These are phyloP conservation scores for Quadriops clusia DNA, from an alignment of 2,888 invertebrate genomes.

Conservation along the genomic window DNA sequence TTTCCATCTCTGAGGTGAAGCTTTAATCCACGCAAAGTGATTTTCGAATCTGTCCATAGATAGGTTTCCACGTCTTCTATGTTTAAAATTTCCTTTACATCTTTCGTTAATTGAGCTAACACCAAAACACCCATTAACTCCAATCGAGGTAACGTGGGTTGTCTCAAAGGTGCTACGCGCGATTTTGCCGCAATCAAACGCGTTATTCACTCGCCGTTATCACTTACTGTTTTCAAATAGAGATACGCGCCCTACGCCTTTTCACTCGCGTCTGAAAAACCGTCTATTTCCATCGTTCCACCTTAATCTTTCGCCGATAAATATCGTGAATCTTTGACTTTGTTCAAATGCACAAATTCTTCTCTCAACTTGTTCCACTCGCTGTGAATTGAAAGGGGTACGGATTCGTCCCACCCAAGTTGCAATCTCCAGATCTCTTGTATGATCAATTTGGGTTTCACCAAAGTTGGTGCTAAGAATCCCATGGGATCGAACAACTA, in stretches of 20 bases:
- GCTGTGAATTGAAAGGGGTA: conserved; percentile 1
- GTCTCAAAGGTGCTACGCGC: conserved; percentile 16
- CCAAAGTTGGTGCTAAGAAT: conserved; percentile 1
- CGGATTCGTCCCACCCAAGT: conserved; percentile 5
- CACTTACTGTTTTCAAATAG: conserved; percentile 11
- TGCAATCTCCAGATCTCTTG: conserved; percentile 6
- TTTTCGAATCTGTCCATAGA: conserved; percentile 20
- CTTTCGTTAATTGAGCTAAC: conserved; percentile 14
- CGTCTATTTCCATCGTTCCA: conserved; percentile 11
- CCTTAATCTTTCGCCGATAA: conserved; percentile 2
- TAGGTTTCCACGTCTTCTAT: conserved; percentile 11
- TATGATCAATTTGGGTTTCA: conserved; percentile 5
- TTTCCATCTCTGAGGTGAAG: conserved; percentile 16
- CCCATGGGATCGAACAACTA: conserved; percentile 8
- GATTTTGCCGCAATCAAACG: conserved; percentile 9
- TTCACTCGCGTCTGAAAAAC: conserved; percentile 15
- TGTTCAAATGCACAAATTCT: conserved; percentile 7
- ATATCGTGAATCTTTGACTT: conserved; percentile 10
- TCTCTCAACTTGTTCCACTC: not conserved
- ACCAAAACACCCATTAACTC: conserved; percentile 16
- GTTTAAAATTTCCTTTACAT: conserved; percentile 9
- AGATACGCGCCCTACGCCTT: conserved; percentile 18
- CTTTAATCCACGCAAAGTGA: conserved; percentile 19
- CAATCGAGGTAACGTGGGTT: conserved; percentile 15
- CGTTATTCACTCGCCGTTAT: not conserved